Base-by-base conservation (phyloP, 1,140 invertebrate genomes). In the Paracyclopina nana region DNA sequence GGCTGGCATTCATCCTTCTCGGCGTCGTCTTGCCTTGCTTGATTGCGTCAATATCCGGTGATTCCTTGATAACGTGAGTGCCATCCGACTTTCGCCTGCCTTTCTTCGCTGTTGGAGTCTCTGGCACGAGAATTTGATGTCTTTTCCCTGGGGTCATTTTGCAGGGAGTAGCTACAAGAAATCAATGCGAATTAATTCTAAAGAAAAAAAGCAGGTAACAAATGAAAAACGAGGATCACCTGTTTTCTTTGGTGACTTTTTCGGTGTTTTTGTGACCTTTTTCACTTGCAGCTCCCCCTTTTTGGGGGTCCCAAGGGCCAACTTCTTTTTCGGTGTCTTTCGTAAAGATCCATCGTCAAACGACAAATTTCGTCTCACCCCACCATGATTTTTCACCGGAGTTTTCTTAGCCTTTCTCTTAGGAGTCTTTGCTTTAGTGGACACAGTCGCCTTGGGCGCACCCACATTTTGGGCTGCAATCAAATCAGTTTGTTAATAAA, bases 61-160 rank as follows among this genome's bases (percentile, higher is more conserved):
- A 42, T 22, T 42, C 40, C 9, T 42, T 6, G 14, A 42, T 42
- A 9, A 22, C 24, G 6, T 18, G 6, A 6, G 24, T 9, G 14
- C 40, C 40, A 22, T 42, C 40, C 6, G 40, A 42, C 14, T 42
- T 42, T 6, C 40, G 40, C 6, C 20, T 6, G 14, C 8, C 8
- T 42, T 42, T 42, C 14, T 42, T 42, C 40, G 6, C 14, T n/a
- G n/a, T n/a, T 9, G 40, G 40, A 6, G 40, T 42, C 24, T 42
- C 40, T 14, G 40, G 40, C 8, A 22, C 40, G 14, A 18, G 24
- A 22, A 42, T 42, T 9, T 14, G 40, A 42, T 42, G 40, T 6
- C n/a, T 42, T 22, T 42, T 42, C 14, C 24, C 24, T 42, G 40
- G 40, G 14, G 40, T 42, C 40, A 42, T 42, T 6, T n/a, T n/a